Percentiles rank a stretch among this genome's conserved stretches.
Conservation (phyloP, 2,113 vertebrate species). For the Holacanthus passer region DNA sequence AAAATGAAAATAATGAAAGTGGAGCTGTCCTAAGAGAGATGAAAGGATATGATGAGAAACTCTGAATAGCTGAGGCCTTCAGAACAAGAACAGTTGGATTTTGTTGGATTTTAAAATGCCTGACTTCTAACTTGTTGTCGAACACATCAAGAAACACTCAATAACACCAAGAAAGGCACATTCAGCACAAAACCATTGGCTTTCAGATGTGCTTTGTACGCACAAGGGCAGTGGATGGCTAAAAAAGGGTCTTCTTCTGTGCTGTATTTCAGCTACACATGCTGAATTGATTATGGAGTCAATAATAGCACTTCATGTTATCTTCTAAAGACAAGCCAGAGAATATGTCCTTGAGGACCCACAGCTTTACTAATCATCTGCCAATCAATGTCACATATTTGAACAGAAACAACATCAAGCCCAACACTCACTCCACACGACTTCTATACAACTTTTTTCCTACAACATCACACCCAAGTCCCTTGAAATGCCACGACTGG, state of each 20-base stretch:
- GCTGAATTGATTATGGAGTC: constrained; percentile 59
- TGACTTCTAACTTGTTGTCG: constrained; percentile 65
- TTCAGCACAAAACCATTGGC: constrained; percentile 54
- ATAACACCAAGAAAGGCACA: constrained; percentile 64
- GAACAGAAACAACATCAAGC: constrained; percentile 39
- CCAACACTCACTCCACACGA: constrained; percentile 30
- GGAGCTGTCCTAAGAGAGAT: constrained; percentile 63
- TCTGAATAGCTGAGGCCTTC: constrained; percentile 51
- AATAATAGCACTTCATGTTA: constrained; percentile 51
- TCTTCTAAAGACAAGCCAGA: constrained; percentile 54
- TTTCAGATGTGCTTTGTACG: constrained; percentile 31
- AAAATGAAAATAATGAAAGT: constrained; percentile 68
- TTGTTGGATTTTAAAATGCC: constrained; percentile 63
- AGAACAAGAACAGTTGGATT: constrained; percentile 51
- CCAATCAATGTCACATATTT: constrained; percentile 53
- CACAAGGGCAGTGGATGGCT: constrained; percentile 30
- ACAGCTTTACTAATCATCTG: constrained; percentile 56
- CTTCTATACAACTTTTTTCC: constrained; percentile 26
- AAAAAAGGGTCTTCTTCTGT: constrained; percentile 42
- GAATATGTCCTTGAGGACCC: constrained; percentile 53
- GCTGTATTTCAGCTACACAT: constrained; percentile 40
- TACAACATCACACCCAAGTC: constrained; percentile 37
- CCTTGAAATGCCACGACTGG: constrained; percentile 29
- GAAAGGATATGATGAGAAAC: constrained; percentile 68
- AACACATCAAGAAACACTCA: constrained; percentile 68